Evolutionary conservation across 1,140 invertebrate species (phyloP).

Genomic region (Bombus sibiricus): DNA sequence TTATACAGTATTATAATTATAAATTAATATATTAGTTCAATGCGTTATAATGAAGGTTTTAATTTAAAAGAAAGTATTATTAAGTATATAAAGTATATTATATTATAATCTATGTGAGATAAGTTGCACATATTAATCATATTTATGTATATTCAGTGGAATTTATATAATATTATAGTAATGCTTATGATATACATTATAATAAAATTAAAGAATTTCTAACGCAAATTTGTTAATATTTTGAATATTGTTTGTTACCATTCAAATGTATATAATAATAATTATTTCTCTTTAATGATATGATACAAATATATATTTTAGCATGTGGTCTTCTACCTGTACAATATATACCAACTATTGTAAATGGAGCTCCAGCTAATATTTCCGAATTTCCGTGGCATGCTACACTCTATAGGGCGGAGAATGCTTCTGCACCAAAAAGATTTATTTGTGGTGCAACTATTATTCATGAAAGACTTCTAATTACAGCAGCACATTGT

Average conservation of each 20-base stretch:
- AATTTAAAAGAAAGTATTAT: background rate
- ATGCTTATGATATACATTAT: background rate
- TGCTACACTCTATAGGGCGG: conserved; percentile 73
- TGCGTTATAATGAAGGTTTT: background rate
- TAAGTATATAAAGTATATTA: background rate
- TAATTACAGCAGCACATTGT: conserved; percentile 80
- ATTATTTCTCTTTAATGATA: background rate
- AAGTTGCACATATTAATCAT: conserved; percentile 10
- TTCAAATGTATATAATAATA: background rate
- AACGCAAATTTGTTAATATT: conserved; percentile 8
- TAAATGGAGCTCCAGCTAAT: conserved; percentile 67
- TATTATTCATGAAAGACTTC: conserved; percentile 73
- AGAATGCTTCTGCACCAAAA: conserved; percentile 49
- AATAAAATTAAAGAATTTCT: background rate
- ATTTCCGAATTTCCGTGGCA: conserved; percentile 80
- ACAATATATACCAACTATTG: conserved; percentile 64
- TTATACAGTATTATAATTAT: background rate
- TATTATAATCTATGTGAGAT: conserved; percentile 1
- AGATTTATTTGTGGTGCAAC: conserved; percentile 77
- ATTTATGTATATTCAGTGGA: background rate
- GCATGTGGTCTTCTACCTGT: conserved; percentile 71
- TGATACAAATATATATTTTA: conserved; percentile 60
- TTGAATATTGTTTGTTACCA: background rate
- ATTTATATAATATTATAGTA: background rate
- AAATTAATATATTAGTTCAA: too few relatives aligned